These are phyloP conservation scores for Euglossa dilemma DNA, from an alignment of 1,140 invertebrate genomes.

Conservation along the genomic window DNA sequence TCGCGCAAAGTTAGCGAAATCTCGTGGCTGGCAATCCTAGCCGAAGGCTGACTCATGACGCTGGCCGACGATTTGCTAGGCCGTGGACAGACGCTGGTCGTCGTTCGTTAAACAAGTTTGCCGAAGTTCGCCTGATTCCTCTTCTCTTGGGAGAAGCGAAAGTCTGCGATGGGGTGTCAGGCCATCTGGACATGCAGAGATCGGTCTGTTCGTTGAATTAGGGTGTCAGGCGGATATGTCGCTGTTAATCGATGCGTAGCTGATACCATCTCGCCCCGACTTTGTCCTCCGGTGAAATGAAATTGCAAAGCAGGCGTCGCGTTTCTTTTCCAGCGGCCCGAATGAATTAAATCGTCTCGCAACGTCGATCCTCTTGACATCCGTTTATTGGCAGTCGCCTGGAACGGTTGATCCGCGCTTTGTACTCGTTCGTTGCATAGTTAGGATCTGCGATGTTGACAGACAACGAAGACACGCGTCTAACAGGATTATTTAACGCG, in stretches of 20 bases:
- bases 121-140: slow-evolving; percentile 12
- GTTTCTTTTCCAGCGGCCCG: neutral
- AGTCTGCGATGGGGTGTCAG: neutral
- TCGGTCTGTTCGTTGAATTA: too few species aligned
- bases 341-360: neutral
- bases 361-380: neutral
- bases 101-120: slow-evolving; percentile 65
- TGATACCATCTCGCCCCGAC: neutral
- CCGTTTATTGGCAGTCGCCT: neutral
- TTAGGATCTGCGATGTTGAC: too few species aligned
- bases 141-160: neutral
- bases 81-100: slow-evolving; percentile 53
- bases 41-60: slow-evolving; percentile 35
- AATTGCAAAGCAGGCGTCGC: neutral
- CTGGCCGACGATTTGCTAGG: slow-evolving; percentile 46
- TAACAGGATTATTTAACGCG: neutral
- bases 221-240: neutral
- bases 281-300: neutral
- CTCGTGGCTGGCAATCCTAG: slow-evolving; percentile 43
- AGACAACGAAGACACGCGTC: neutral
- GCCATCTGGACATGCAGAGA: too few species aligned
- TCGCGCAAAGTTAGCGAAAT: slow-evolving; percentile 60
- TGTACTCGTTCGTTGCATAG: too few species aligned
- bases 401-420: too few species aligned
- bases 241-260: neutral